Base-by-base conservation (phyloP, 2,113 vertebrate species). In the Microtus oregoni region DNA sequence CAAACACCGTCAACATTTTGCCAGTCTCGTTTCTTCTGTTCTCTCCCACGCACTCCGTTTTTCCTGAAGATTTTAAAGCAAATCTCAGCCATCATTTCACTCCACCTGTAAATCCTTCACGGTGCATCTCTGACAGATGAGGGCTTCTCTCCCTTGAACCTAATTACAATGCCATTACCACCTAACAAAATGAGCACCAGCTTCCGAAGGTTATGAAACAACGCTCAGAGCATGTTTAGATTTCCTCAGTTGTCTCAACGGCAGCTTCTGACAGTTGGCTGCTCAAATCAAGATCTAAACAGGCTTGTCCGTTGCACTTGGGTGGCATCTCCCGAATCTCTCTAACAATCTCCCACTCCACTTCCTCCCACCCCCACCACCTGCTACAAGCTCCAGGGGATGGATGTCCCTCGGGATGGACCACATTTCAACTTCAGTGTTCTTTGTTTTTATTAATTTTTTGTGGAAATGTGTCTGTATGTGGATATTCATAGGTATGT, bases 21-120 rank as follows among this genome's bases (percentile, higher is more conserved):
- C 35, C 83, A 85, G 14, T 93, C 89, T 95, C 50, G 14, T 55
- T 91, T 93, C 70, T 76, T 93, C 70, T 65, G 2, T 85, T 90
- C 50, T 75, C 41, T 15, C 55, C n/a, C 26, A 70, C 10, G 2
- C 12, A 32, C 17, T 82, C 61, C 92, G 63, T 81, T 77, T 85
- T 30, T 22, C n/a, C 96, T 87, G 79, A 76, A 87, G 52, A 93
- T 90, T 91, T 90, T 76, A 70, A 93, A 89, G 92, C 95, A 89
- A 85, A 85, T 92, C 79, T 94, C 96, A 87, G 94, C 68, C 83
- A 95, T 72, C 44, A 5, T 86, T 86, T 92, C 63, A 77, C 75
- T 91, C 96, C 91, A 89, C 90, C 90, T 96, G 75, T 91, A 91
- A 93, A 92, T 77, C 52, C 73, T 91, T 89, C 73, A 67, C 0